These are phyloP conservation scores for Anoplopoma fimbria DNA, from an alignment of 2,113 vertebrate genomes.

Conservation along the genomic window DNA sequence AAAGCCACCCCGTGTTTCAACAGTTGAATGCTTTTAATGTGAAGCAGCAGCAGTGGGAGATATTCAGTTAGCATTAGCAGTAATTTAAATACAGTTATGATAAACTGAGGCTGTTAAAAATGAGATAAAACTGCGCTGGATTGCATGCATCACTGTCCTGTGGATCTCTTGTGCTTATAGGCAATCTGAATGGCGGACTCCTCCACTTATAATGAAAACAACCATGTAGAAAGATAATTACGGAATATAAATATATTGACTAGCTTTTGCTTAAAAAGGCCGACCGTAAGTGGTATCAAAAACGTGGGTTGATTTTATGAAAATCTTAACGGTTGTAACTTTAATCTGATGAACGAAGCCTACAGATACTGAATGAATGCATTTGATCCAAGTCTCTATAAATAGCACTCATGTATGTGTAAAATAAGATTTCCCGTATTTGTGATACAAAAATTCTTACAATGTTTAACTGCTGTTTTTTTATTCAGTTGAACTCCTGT, in stretches of 20 bases:
- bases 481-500: conserved; percentile 51
- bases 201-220: not conserved
- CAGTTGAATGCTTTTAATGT: conserved; percentile 33
- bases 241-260: conserved; percentile 4
- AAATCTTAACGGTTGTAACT: not conserved
- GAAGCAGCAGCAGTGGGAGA: conserved; percentile 21
- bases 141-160: conserved; percentile 7
- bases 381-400: not conserved
- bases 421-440: not conserved
- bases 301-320: not conserved
- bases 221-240: not conserved
- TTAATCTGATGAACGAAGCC: not conserved
- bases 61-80: conserved; percentile 30
- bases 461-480: conserved; percentile 46
- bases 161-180: conserved; percentile 13
- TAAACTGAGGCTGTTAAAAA: not conserved
- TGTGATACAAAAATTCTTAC: conserved; percentile 34
- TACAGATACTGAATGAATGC: not conserved
- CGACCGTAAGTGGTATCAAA: not conserved
- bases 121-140: not conserved
- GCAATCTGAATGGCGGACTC: not conserved
- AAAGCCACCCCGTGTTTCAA: conserved; percentile 23
- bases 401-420: conserved; percentile 3
- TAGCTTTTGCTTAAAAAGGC: not conserved
- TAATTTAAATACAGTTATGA: conserved; percentile 15